phyloP scores from a whole-genome alignment of 2,888 invertebrate species.

The Agapostemon virescens region DNA sequence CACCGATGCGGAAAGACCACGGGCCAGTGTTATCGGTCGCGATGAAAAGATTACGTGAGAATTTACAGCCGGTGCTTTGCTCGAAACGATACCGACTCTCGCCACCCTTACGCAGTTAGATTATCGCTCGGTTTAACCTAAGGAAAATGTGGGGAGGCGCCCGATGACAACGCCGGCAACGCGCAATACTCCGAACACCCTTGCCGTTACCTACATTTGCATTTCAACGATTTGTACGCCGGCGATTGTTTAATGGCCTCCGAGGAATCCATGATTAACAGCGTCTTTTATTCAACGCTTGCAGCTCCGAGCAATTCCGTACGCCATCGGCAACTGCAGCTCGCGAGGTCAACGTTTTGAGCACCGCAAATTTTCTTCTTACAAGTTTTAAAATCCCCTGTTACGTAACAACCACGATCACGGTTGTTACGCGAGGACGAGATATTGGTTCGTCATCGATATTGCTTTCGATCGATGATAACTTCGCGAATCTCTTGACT shows the following conservation, averaged over 20 bases:
- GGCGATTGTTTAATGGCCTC: background rate
- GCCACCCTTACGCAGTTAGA: constrained; percentile 23
- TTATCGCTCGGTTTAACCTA: constrained; percentile 13
- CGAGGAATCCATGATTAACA: background rate
- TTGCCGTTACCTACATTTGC: background rate
- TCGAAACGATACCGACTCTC: constrained; percentile 18
- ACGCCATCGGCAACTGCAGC: background rate
- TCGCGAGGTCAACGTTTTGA: background rate
- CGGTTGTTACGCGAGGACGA: too few relatives aligned
- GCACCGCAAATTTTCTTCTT: background rate
- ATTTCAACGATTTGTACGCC: background rate
- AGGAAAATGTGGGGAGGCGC: background rate
- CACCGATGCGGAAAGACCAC: constrained; percentile 39
- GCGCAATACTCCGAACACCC: background rate
- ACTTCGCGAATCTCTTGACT: background rate
- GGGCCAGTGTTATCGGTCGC: constrained; percentile 64
- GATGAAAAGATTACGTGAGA: constrained; percentile 68
- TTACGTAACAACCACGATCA: background rate
- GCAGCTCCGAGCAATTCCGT: background rate
- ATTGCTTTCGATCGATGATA: too few relatives aligned
- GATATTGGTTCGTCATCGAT: too few relatives aligned
- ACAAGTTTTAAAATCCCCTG: background rate
- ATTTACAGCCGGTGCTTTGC: constrained; percentile 62
- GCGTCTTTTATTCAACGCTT: background rate
- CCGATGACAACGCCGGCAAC: background rate